Evolutionary conservation across 2,113 vertebrate species (phyloP), one percentile per base, ranked within the genome.

Genomic region (Apteryx owenii): DNA sequence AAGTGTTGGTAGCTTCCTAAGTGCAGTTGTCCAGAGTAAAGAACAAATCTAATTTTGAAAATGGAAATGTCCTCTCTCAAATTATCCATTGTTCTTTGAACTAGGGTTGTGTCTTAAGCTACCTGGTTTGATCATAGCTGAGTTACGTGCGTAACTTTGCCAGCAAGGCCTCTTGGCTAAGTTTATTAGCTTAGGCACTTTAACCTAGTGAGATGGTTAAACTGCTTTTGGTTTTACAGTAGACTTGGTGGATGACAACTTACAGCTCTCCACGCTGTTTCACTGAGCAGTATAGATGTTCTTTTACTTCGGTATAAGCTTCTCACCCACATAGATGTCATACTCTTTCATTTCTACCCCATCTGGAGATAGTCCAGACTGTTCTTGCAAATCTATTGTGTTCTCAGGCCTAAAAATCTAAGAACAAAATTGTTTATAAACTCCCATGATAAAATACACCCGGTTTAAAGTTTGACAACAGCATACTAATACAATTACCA

Each of bases 401-500:
- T 85, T 96, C 25, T 13, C 76, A 88, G 64, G 54, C 79, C 75
- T 88, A 56, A 31, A 60, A 4, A 7, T 48, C 68, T 61, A 72
- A 71, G 64, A 53, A 85, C 46, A 51, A 88, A 73, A 71, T 78
- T 71, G 33, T 71, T 90, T 81, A 83, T 85, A 64, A n/a, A 11
- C 12, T 75, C 17, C 38, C 53, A 2, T 60, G 79, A 64, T 95
- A 91, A 95, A 95, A 83, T 62, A 54, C 69, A 79, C 51, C 28
- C 48, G 46, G 86, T 87, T 86, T 90, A 40, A 75, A 86, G 48
- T 84, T 69, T 80, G 86, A 95, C 92, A 90, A 40, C 60, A 88
- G 60, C 79, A 76, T 72, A 20, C 60, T 84, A 91, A 95, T 94
- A 93, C 76, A 94, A 95, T 83, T 95, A 70, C 81, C 94, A 46